Evolutionary conservation across 2,113 vertebrate species (phyloP), one percentile per base, ranked within the genome.

Genomic region (Corynorhinus townsendii): DNA sequence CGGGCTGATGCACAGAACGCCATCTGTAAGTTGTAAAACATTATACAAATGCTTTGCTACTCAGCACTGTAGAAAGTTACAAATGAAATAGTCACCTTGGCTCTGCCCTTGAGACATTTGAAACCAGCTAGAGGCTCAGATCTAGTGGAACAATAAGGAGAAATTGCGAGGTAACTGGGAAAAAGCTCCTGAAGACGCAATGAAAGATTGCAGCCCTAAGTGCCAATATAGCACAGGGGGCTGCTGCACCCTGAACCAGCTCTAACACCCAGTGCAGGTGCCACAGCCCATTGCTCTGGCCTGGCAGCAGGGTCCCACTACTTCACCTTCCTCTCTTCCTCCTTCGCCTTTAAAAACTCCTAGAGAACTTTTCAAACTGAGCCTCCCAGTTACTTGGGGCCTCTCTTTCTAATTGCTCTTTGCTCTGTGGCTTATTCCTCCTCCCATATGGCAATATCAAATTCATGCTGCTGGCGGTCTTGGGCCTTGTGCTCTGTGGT

Each of bases 101-200:
- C 62, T 89, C 76, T 93, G 64, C 45, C 52, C 72, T 87, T 49
- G 76, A 91, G 93, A 43, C 24, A 87, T 52, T 91, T 71, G 86
- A 82, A 93, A 64, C 66, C 69, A 96, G 64, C 73, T 68, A 80
- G 83, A 81, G 64, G 45, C 80, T 86, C 73, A 30, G 56, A 72
- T 69, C 49, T 35, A 62, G 87, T 72, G 47, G 79, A 84, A 86
- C 52, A 94, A 96, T 80, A 89, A 59, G 83, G 52, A 86, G 54
- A 86, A 91, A 91, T 69, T 81, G 73, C 62, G 64, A 82, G 59
- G 33, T 38, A 45, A 47, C 35, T 12, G 52, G 64, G 69, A 87
- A 49, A 40, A 73, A 77, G 80, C 43, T 84, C 40, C 45, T 89
- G 33, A 16, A 80, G 35, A 59, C 35, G 35, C 7, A 86, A 75